Conservation (phyloP, 1,140 invertebrate genomes). For the Zaprionus kolodkinae region DNA sequence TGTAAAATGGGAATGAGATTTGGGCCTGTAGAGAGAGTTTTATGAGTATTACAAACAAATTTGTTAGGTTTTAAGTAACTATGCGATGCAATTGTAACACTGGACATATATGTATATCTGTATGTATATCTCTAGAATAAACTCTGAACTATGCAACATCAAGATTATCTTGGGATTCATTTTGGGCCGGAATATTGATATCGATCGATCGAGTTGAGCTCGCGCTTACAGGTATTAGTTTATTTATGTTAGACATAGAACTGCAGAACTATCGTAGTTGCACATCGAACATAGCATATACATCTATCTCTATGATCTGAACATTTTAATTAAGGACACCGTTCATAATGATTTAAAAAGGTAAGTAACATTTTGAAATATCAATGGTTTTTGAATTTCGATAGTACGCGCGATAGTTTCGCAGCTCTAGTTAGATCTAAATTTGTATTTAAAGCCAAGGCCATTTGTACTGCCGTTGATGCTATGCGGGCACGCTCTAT, state of each 20-base stretch:
- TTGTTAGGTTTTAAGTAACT: slow-evolving; percentile 45
- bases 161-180: slow-evolving; percentile 12
- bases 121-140: slow-evolving; percentile 45
- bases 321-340: not conserved
- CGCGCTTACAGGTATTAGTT: slow-evolving; percentile 36
- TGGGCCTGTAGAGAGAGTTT: slow-evolving; percentile 21
- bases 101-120: slow-evolving; percentile 22
- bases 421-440: slow-evolving; percentile 45
- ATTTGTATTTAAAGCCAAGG: slow-evolving; percentile 76
- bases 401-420: not conserved
- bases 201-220: slow-evolving; percentile 24
- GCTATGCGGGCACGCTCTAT: slow-evolving; percentile 43
- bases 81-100: slow-evolving; percentile 50
- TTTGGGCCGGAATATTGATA: slow-evolving; percentile 25
- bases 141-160: slow-evolving; percentile 46
- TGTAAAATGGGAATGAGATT: slow-evolving; percentile 16
- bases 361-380: not conserved
- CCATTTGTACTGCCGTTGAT: slow-evolving; percentile 76
- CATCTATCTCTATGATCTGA: not conserved
- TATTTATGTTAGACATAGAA: slow-evolving; percentile 25
- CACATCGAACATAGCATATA: not conserved
- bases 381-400: not conserved
- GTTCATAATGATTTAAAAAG: not conserved
- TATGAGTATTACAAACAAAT: slow-evolving; percentile 44
- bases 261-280: not conserved